Base-by-base conservation (phyloP, 2,888 invertebrate species). In the Cerastis leucographa region DNA sequence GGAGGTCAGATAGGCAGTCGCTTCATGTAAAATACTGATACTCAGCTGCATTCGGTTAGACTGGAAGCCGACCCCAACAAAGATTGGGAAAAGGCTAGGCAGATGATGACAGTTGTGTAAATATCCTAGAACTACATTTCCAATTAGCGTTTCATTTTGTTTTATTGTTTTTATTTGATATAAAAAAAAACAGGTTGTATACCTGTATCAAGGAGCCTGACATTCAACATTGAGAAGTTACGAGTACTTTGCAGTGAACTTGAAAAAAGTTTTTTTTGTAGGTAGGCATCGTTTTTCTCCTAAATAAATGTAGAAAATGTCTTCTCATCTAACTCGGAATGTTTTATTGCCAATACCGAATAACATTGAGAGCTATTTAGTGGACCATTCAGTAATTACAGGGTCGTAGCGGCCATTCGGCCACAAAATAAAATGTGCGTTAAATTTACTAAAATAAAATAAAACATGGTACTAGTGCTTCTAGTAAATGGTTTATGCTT, bases 321-420 rank as follows among this genome's bases (percentile, higher is more conserved):
- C 44, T 71, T 74, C 11, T 44, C 35, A 74, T 68, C 35, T 14
- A 59, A 61, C 40, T 59, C 42, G 51, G 66, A 70, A 80, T 80
- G 66, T 76, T 83, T 83, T 74, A 81, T 81, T 81, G 82, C 25
- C 70, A 85, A 84, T 81, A 85, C 59, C 68, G 69, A 84, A 86
- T 76, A 76, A 78, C 65, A 70, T 59, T 83, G 79, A 75, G 76
- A 83, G 76, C 71, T 80, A 74, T 85, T 77, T 74, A 74, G 66
- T 70, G 49, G 83, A 74, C 62, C 59, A 62, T 72, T 59, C 19
- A 42, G 74, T 77, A 72, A 85, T 78, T 78, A 85, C 72, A 65
- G 54, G 49, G 17, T 54, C 59, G 51, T 61, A 25, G 51, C 49
- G n/a, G 51, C 51, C 46, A 46, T 54, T 56, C 35, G 25, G 29